Evolutionary conservation across 2,888 invertebrate species (phyloP).

Genomic region (Clitarchus hookeri): DNA sequence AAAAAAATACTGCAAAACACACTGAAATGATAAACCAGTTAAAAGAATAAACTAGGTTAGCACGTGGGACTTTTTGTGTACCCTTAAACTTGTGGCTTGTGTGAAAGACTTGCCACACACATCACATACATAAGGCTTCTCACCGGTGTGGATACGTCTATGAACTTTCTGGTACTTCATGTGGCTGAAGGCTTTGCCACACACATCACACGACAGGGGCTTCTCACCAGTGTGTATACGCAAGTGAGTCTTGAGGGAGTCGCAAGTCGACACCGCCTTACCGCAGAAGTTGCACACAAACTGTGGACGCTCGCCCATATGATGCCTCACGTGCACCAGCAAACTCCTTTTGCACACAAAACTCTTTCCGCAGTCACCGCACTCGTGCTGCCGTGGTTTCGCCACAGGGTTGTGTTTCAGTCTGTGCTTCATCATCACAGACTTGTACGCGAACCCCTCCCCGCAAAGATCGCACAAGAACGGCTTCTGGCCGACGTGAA

Average conservation of each 20-base stretch:
- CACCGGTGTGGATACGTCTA: conserved; percentile 57
- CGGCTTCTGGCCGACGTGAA: conserved; percentile 60
- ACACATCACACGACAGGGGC: conserved; percentile 60
- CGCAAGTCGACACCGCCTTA: conserved; percentile 57
- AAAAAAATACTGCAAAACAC: too few species aligned
- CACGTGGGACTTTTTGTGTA: conserved; percentile 18
- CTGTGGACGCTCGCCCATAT: conserved; percentile 33
- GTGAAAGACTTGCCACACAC: conserved; percentile 50
- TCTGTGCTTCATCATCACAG: not conserved
- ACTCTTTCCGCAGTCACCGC: conserved; percentile 56
- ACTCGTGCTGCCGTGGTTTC: conserved; percentile 53
- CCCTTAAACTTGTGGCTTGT: not conserved
- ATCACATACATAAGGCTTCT: conserved; percentile 47
- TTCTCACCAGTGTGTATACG: conserved; percentile 61
- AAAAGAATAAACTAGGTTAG: not conserved
- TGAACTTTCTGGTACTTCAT: conserved; percentile 54
- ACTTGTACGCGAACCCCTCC: conserved; percentile 34
- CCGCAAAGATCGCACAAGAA: conserved; percentile 61
- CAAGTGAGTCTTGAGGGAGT: conserved; percentile 61
- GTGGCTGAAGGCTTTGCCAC: conserved; percentile 54
- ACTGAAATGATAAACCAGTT: too few species aligned
- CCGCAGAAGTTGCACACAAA: conserved; percentile 42
- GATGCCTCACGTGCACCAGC: conserved; percentile 54
- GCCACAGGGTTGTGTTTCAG: not conserved
- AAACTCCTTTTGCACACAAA: conserved; percentile 55